Base-by-base conservation (phyloP, 2,797 vertebrate genomes). In the Galagoides demidoff region DNA sequence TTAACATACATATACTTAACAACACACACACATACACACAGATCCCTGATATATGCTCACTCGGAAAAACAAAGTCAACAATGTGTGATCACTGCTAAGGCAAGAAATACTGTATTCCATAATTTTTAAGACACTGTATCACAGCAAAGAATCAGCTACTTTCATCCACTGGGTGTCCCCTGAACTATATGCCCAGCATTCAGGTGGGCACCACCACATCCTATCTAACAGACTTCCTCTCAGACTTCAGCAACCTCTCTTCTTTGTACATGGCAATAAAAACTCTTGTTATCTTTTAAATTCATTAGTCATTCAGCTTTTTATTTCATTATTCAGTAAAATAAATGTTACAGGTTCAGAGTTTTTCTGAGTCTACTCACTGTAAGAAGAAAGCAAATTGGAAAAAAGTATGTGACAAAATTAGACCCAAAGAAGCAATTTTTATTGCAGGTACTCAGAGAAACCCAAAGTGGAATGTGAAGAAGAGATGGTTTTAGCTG, bases 111-210 rank as follows among this genome's bases (percentile, higher is more conserved):
- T 89, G 93, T 73, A 77, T 39, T 57, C 37, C 10, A 17, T 49
- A 64, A 27, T 13, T 61, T 79, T 85, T 83, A 89, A 17, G 71
- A 88, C 49, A 79, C 29, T 34, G 23, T 16, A 37, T 25, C 55
- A 37, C 25, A 85, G 25, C 5, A 39, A 94, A 85, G 43, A 71
- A 85, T 59, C 93, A 90, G n/a, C 55, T 61, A 59, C 68, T 90
- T 89, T 89, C 64, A 37, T 37, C 90, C 95, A 96, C 94, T 91
- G 59, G 92, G 84, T 92, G 90, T 97, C 94, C 12, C 89, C 81
- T 87, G 64, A 85, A 63, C 57, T 39, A 7, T 19, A 61, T 9
- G 1, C 22, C 68, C 85, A 91, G n/a, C 29, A 43, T 73, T 45
- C 7, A 7, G 25, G 17, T 25, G 45, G 55, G 1, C 23, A 27